phyloP scores from a whole-genome alignment of 2,888 invertebrate genomes.

The Auanema sp. region DNA sequence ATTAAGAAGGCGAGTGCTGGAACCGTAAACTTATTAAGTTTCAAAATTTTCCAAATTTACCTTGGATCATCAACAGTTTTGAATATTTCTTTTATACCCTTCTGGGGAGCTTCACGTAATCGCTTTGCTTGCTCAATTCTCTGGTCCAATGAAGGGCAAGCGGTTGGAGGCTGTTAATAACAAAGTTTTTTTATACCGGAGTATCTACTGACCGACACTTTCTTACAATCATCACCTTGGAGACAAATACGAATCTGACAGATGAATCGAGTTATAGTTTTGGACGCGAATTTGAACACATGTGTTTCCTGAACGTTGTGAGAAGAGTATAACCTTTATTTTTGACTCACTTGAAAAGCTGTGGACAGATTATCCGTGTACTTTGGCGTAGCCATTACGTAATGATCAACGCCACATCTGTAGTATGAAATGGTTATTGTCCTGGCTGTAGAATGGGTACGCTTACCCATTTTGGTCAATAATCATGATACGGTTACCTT shows the following conservation, averaged over 20 bases:
- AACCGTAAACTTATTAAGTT: background rate
- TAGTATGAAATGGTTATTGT: no score
- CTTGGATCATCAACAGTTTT: constrained; percentile 3
- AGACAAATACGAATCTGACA: constrained; percentile 62
- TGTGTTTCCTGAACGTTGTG: constrained; percentile 56
- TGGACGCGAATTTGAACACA: constrained; percentile 63
- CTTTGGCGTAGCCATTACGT: constrained; percentile 60
- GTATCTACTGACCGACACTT: constrained; percentile 47
- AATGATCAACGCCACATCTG: constrained; percentile 62
- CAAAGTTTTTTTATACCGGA: background rate
- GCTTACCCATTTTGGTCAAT: constrained; percentile 61
- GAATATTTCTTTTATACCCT: constrained; percentile 19
- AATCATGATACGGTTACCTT: constrained; percentile 62
- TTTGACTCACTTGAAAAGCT: constrained; percentile 51
- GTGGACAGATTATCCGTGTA: constrained; percentile 53
- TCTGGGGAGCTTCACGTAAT: constrained; percentile 24
- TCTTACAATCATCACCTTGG: constrained; percentile 57
- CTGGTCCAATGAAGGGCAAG: constrained; percentile 49
- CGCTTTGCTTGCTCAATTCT: constrained; percentile 24
- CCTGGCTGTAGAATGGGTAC: no score
- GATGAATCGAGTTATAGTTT: constrained; percentile 61
- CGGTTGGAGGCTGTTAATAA: constrained; percentile 43
- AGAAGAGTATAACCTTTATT: background rate
- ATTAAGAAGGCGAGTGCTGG: no score
- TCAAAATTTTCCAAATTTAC: background rate